These are phyloP conservation scores for Zygogramma bicolorata DNA, from an alignment of 2,888 invertebrate genomes.

Conservation along the genomic window DNA sequence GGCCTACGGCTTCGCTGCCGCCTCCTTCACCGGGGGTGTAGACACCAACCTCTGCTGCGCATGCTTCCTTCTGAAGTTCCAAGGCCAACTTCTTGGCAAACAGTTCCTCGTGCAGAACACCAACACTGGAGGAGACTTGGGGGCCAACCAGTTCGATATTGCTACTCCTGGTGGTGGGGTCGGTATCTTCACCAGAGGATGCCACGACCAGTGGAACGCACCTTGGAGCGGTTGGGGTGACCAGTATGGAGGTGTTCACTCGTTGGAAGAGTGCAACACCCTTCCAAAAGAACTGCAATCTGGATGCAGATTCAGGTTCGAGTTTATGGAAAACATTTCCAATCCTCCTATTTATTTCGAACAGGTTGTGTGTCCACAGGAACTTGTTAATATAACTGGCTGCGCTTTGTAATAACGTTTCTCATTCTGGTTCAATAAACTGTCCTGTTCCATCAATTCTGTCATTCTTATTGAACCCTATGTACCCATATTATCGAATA, in stretches of 20 bases:
- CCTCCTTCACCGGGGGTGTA: slow-evolving; percentile 35
- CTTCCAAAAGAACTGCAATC: slow-evolving; percentile 40
- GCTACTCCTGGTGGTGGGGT: slow-evolving; percentile 51
- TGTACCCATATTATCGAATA: too few relatives aligned
- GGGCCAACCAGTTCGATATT: slow-evolving; percentile 47
- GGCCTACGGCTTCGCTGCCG: slow-evolving; percentile 38
- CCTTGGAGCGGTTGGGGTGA: slow-evolving; percentile 45
- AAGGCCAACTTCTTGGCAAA: slow-evolving; percentile 38
- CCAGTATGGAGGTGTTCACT: slow-evolving; percentile 42
- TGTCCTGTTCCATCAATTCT: not conserved
- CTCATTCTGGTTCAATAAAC: not conserved
- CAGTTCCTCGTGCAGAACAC: slow-evolving; percentile 42
- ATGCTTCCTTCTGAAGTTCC: slow-evolving; percentile 42
- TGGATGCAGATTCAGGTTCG: slow-evolving; percentile 43
- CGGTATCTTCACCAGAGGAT: slow-evolving; percentile 42
- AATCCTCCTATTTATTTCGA: slow-evolving; percentile 42
- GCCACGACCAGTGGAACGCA: slow-evolving; percentile 43
- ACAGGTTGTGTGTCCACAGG: slow-evolving; percentile 44
- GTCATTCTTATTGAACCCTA: too few relatives aligned
- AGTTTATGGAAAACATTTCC: slow-evolving; percentile 41
- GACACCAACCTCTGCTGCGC: slow-evolving; percentile 42
- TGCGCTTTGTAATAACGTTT: slow-evolving; percentile 23
- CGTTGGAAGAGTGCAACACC: slow-evolving; percentile 35
- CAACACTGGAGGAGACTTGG: slow-evolving; percentile 44
- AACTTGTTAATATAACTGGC: slow-evolving; percentile 32